Conservation (phyloP, 2,113 vertebrate species). For the Brachypteracias leptosomus region DNA sequence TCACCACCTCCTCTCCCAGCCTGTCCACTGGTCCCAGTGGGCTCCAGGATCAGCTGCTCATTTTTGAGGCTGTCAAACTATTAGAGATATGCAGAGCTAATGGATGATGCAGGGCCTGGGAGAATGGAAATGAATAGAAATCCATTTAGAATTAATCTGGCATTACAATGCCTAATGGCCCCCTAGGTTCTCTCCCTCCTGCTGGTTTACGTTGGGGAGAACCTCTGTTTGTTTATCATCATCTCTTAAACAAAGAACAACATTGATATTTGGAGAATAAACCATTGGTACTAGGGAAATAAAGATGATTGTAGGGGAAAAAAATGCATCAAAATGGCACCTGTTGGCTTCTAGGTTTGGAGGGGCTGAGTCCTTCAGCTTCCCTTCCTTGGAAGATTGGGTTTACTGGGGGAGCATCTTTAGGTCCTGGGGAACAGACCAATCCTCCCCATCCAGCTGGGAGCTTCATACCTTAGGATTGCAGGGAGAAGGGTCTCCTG, state of each 20-base stretch:
- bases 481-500: background rate
- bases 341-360: background rate
- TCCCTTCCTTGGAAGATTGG: background rate
- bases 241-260: background rate
- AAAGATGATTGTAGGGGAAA: background rate
- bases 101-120: background rate
- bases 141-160: constrained; percentile 23
- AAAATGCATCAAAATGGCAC: background rate
- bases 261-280: background rate
- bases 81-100: background rate
- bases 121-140: background rate
- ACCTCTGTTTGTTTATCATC: constrained; percentile 4
- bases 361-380: fast-evolving
- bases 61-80: background rate
- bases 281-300: background rate
- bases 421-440: background rate
- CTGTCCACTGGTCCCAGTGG: fast-evolving
- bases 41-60: fast-evolving
- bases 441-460: background rate
- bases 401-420: background rate
- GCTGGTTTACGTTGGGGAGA: background rate
- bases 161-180: background rate
- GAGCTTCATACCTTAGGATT: fast-evolving
- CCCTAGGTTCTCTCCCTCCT: constrained; percentile 6
- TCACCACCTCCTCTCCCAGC: background rate